Conservation (phyloP, 2,888 invertebrate species). For the Drosophila macrothrix region DNA sequence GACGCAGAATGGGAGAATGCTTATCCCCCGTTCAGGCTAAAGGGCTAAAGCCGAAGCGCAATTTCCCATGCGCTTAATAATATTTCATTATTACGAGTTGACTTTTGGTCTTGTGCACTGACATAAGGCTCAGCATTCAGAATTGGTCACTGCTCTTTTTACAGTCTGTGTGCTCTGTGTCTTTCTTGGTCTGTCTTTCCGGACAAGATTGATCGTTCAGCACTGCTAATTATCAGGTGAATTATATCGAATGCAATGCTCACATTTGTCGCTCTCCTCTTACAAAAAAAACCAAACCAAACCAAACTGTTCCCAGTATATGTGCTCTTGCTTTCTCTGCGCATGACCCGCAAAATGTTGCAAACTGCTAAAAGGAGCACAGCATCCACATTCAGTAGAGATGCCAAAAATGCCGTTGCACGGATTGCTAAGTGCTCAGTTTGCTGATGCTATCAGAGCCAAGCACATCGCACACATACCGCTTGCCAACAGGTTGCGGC, state of each 20-base stretch:
- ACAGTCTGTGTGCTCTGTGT: neutral
- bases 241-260: slow-evolving; percentile 37
- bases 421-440: slow-evolving; percentile 32
- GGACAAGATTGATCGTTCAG: slow-evolving; percentile 48
- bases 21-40: slow-evolving; percentile 2
- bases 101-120: slow-evolving; percentile 46
- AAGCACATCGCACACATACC: slow-evolving; percentile 3
- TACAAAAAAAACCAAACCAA: slow-evolving; percentile 3
- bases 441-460: slow-evolving; percentile 10
- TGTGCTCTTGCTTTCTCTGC: neutral
- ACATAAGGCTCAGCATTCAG: slow-evolving; percentile 15
- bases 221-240: slow-evolving; percentile 52
- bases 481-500: slow-evolving; percentile 39
- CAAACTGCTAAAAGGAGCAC: slow-evolving; percentile 34
- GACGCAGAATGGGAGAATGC: slow-evolving; percentile 6
- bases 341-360: slow-evolving; percentile 47
- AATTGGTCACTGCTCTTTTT: slow-evolving; percentile 5
- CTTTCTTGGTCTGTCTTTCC: slow-evolving; percentile 3
- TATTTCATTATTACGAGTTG: slow-evolving; percentile 71
- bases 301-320: slow-evolving; percentile 27
- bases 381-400: slow-evolving; percentile 64
- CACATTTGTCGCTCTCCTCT: slow-evolving; percentile 6
- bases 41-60: slow-evolving; percentile 26
- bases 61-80: slow-evolving; percentile 61
- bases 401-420: neutral